phyloP scores from a whole-genome alignment of 2,888 invertebrate genomes.

The Chrysolina americana region DNA sequence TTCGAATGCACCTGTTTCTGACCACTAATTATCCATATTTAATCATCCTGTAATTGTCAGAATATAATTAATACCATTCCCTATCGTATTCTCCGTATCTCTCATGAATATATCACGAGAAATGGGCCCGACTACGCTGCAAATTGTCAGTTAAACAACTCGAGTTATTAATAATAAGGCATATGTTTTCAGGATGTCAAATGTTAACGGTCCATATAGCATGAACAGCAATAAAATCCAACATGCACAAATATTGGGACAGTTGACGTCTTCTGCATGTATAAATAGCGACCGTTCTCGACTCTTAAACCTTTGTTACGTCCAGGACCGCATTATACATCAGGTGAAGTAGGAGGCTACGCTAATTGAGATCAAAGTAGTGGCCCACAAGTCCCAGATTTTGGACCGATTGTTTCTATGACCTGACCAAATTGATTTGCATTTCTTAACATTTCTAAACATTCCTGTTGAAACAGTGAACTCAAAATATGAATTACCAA shows the following conservation, averaged over 20 bases:
- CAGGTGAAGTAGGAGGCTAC: too few species aligned
- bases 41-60: slow-evolving; percentile 7
- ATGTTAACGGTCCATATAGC: slow-evolving; percentile 44
- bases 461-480: too few species aligned
- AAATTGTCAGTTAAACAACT: slow-evolving; percentile 51
- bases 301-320: slow-evolving; percentile 27
- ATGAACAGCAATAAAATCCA: slow-evolving; percentile 45
- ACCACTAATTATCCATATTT: slow-evolving; percentile 15
- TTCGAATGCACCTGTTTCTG: slow-evolving; percentile 3
- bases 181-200: slow-evolving; percentile 46
- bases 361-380: too few species aligned
- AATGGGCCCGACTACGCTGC: slow-evolving; percentile 40
- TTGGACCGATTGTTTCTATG: too few species aligned
- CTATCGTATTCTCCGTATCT: slow-evolving; percentile 9
- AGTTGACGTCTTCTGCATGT: slow-evolving; percentile 38
- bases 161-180: slow-evolving; percentile 50
- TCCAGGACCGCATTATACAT: neutral
- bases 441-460: too few species aligned
- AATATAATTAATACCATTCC: slow-evolving; percentile 12
- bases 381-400: too few species aligned
- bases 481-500: too few species aligned
- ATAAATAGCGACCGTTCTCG: slow-evolving; percentile 30
- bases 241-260: slow-evolving; percentile 47
- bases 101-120: slow-evolving; percentile 26
- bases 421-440: too few species aligned